These are phyloP conservation scores for Pithys albifrons DNA, from an alignment of 2,113 vertebrate species.

Conservation along the genomic window DNA sequence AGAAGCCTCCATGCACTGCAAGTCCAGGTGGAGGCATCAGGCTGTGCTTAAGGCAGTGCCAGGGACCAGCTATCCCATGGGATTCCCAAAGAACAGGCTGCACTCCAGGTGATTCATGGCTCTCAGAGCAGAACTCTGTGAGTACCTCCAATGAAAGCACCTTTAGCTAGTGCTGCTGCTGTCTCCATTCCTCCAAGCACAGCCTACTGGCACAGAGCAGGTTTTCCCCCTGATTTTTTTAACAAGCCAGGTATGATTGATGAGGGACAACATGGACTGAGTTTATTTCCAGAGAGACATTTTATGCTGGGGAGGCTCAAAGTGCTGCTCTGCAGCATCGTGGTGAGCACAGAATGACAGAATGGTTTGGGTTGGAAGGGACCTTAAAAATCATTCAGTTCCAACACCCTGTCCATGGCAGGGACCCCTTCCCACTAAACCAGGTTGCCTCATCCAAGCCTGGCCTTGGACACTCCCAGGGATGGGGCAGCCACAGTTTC, in stretches of 20 bases:
- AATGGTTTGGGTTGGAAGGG: background rate
- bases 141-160: background rate
- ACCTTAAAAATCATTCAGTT: rapidly evolving
- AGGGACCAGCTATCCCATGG: background rate
- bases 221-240: background rate
- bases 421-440: rapidly evolving
- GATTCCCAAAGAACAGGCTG: background rate
- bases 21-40: background rate
- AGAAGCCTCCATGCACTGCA: background rate
- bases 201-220: rapidly evolving
- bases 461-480: background rate
- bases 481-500: background rate
- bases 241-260: background rate
- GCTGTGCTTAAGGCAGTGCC: background rate
- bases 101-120: rapidly evolving
- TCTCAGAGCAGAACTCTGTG: background rate
- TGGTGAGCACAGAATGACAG: background rate
- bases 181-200: background rate
- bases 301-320: background rate
- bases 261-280: background rate
- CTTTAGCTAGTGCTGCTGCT: background rate
- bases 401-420: background rate
- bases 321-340: background rate
- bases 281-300: background rate
- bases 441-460: rapidly evolving